phyloP scores from a whole-genome alignment of 2,113 vertebrate genomes.

The Plecotus auritus region DNA sequence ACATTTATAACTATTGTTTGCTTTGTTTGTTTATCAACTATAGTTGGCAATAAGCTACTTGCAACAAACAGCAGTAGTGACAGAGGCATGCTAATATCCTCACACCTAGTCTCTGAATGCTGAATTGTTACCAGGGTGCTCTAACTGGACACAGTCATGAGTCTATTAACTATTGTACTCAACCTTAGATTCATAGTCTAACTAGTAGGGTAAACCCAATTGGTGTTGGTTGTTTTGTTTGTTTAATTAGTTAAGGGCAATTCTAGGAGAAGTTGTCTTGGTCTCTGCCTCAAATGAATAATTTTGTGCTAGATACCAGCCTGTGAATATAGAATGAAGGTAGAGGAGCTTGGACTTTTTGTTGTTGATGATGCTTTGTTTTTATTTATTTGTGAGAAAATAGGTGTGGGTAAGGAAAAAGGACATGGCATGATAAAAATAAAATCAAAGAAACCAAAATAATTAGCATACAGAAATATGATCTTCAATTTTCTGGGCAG shows the following conservation, averaged over 20 bases:
- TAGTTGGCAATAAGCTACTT: neutral
- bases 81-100: neutral
- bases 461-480: neutral
- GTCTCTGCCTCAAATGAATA: neutral
- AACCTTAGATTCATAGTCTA: neutral
- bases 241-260: neutral
- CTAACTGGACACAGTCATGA: neutral
- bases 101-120: no score
- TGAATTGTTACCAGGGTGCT: neutral
- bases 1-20: neutral
- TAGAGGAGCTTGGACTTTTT: neutral
- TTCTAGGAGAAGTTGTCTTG: neutral
- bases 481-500: neutral
- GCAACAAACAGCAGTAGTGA: neutral
- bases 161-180: neutral
- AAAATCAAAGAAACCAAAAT: neutral
- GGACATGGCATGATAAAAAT: neutral
- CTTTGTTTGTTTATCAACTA: neutral
- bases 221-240: neutral
- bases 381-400: neutral
- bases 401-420: neutral
- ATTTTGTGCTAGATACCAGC: neutral
- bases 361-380: neutral
- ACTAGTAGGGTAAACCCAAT: neutral
- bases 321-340: neutral